These are phyloP conservation scores for Zaprionus gabonicus DNA, from an alignment of 1,140 invertebrate genomes.

Conservation along the genomic window DNA sequence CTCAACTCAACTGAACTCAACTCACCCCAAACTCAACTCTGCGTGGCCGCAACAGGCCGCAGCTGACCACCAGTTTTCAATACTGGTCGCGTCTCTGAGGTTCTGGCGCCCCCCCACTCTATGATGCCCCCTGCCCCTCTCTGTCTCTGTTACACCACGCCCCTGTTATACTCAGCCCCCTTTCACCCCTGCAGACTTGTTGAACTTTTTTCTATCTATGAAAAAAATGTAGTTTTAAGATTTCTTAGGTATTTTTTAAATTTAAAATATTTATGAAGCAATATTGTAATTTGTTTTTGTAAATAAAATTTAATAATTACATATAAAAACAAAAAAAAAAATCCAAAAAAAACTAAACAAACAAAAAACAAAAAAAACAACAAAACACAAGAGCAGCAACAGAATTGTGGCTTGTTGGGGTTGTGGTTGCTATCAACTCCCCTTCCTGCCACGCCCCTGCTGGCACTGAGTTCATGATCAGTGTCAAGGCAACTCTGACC, in stretches of 20 bases:
- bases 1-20: neutral
- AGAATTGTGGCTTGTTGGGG: conserved; percentile 4
- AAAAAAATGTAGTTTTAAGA: conserved; percentile 66
- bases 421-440: neutral
- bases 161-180: neutral
- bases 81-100: neutral
- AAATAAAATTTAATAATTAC: conserved; percentile 82
- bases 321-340: conserved; percentile 50
- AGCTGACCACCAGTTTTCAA: neutral
- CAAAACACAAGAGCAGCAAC: conserved; percentile 16
- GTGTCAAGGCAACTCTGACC: conserved; percentile 56
- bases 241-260: conserved; percentile 80
- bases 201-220: conserved; percentile 67
- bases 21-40: neutral
- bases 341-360: conserved; percentile 27
- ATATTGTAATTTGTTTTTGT: conserved; percentile 84
- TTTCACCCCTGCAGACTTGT: conserved; percentile 37
- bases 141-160: neutral
- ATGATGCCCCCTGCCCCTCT: conserved; percentile 7
- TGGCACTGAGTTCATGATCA: conserved; percentile 52
- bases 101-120: neutral
- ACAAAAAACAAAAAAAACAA: conserved; percentile 30
- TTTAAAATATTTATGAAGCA: conserved; percentile 77
- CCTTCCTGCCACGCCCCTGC: conserved; percentile 6
- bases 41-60: neutral